Evolutionary conservation across 35 echinoderm and acorn worm species (phyloP).

Genomic region (Lytechinus pictus): DNA sequence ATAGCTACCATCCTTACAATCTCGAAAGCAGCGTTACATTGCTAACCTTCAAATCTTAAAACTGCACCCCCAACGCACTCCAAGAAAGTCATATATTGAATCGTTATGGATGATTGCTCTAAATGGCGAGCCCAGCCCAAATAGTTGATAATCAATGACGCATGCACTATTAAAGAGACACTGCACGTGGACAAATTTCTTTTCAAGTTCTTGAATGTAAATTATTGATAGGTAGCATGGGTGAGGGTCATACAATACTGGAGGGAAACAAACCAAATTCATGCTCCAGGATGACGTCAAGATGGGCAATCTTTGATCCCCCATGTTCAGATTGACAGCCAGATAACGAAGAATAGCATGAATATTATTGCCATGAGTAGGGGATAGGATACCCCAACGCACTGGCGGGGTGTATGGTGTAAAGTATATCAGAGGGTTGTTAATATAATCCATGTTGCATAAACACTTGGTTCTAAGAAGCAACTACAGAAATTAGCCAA

Average conservation of each 20-base stretch:
- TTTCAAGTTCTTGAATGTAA: neutral
- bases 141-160: neutral
- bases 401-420: neutral
- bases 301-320: neutral
- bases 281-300: neutral
- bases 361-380: neutral
- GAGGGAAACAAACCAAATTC: neutral
- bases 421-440: neutral
- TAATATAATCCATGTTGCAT: too few species aligned
- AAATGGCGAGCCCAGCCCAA: neutral
- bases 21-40: too few species aligned
- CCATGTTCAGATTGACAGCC: neutral
- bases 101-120: neutral
- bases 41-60: neutral
- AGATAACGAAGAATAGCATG: neutral
- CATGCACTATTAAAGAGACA: neutral
- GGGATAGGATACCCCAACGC: neutral
- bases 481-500: too few species aligned
- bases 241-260: neutral
- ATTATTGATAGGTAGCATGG: neutral
- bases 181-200: neutral
- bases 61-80: neutral
- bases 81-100: neutral
- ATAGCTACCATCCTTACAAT: too few species aligned
- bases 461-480: too few species aligned